Conservation (phyloP, 1,140 invertebrate genomes). For the Ips nitidus region DNA sequence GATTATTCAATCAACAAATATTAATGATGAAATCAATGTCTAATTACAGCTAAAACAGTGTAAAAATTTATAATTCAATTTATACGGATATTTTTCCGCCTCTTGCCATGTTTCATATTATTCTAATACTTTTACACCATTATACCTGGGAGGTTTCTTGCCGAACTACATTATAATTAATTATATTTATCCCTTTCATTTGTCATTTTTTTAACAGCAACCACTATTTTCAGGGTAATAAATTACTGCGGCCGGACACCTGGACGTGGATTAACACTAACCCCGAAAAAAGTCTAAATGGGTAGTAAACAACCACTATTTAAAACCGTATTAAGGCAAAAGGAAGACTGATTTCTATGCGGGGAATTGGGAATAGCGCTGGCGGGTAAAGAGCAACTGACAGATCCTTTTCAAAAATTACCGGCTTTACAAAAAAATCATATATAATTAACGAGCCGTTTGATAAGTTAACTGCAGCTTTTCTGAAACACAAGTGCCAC, state of each 20-base stretch:
- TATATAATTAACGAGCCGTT: slow-evolving; percentile 27
- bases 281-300: slow-evolving; percentile 24
- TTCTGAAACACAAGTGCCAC: slow-evolving; percentile 24
- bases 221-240: slow-evolving; percentile 25
- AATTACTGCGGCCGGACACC: slow-evolving; percentile 25
- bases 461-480: slow-evolving; percentile 23
- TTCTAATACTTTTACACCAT: slow-evolving; percentile 27
- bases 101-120: slow-evolving; percentile 17
- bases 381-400: slow-evolving; percentile 24
- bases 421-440: slow-evolving; percentile 13
- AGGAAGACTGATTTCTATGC: slow-evolving; percentile 13
- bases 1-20: too few species aligned
- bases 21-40: too few species aligned
- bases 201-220: slow-evolving; percentile 29
- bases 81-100: slow-evolving; percentile 20
- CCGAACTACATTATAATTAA: slow-evolving; percentile 26
- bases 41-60: too few species aligned
- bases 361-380: slow-evolving; percentile 8
- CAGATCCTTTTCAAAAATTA: slow-evolving; percentile 25
- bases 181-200: slow-evolving; percentile 32
- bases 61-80: slow-evolving; percentile 15
- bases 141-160: slow-evolving; percentile 9
- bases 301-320: slow-evolving; percentile 32
- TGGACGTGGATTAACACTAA: slow-evolving; percentile 32
- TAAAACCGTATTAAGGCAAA: slow-evolving; percentile 32